phyloP scores from a whole-genome alignment of 2,113 vertebrate genomes.

The Albula goreensis region DNA sequence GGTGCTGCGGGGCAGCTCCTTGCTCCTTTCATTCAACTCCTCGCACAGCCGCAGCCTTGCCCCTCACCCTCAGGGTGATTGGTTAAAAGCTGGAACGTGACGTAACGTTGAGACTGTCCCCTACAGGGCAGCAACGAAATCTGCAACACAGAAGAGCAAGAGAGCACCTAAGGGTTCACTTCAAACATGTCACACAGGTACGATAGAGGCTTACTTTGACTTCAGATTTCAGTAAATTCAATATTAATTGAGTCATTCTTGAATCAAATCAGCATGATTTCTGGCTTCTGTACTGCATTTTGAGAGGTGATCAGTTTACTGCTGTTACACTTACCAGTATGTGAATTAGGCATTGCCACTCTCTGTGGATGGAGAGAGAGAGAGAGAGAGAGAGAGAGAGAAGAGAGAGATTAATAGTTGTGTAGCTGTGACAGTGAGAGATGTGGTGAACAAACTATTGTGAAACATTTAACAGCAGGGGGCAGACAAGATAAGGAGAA shows the following conservation, averaged over 20 bases:
- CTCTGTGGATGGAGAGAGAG: conserved; percentile 55
- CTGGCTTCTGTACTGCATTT: too few relatives aligned
- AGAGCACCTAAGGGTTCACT: not conserved
- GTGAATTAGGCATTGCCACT: conserved; percentile 49
- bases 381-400: not conserved
- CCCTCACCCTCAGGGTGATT: conserved; percentile 39
- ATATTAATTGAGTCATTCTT: too few relatives aligned
- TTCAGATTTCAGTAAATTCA: not conserved
- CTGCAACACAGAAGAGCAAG: conserved; percentile 38
- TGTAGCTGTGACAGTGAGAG: not conserved
- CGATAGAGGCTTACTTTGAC: not conserved
- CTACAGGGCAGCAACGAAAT: conserved; percentile 36
- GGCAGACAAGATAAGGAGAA: not conserved
- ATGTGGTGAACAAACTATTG: not conserved
- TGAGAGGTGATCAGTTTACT: too few relatives aligned
- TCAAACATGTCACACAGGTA: not conserved
- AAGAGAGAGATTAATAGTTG: not conserved
- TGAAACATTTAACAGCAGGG: not conserved
- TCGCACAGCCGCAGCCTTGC: conserved; percentile 37
- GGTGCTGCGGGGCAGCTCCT: not conserved
- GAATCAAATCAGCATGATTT: not conserved
- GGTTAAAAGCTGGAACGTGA: conserved; percentile 49
- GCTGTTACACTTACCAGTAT: not conserved
- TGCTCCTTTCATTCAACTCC: conserved; percentile 33
- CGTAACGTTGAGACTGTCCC: conserved; percentile 42